phyloP scores from a whole-genome alignment of 2,888 invertebrate genomes.

The Metacarcinus magister region DNA sequence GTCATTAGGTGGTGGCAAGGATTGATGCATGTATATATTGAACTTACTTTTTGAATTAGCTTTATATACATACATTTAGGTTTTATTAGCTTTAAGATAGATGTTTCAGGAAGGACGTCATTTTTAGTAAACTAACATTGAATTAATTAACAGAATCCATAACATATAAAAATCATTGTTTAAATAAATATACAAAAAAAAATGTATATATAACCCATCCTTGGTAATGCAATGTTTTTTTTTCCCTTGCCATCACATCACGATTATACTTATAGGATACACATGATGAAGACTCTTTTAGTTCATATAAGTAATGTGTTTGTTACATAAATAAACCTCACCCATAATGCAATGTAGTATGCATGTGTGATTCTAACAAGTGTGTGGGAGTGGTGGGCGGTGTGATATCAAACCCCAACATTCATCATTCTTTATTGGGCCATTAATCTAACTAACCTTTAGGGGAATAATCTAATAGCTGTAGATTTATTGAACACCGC shows the following conservation, averaged over 20 bases:
- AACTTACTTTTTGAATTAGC: background rate
- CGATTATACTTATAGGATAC: background rate
- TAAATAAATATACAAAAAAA: too few relatives aligned
- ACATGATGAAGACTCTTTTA: too few relatives aligned
- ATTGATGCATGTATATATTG: background rate
- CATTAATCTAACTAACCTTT: background rate
- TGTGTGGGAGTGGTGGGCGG: background rate
- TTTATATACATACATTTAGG: too few relatives aligned
- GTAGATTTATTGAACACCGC: conserved; percentile 14
- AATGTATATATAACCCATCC: background rate
- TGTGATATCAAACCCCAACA: background rate
- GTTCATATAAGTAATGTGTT: too few relatives aligned
- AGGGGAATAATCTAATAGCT: background rate
- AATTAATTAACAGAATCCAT: too few relatives aligned
- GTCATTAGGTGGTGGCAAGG: background rate
- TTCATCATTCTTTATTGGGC: background rate
- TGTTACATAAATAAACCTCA: background rate
- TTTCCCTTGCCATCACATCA: background rate
- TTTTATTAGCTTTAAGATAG: too few relatives aligned
- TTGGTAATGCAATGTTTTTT: background rate
- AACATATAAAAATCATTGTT: too few relatives aligned
- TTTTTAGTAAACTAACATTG: too few relatives aligned
- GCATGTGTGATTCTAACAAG: background rate
- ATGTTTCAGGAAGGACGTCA: too few relatives aligned
- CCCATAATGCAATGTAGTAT: background rate